Evolutionary conservation across 1,140 invertebrate species (phyloP).

Genomic region (Aphaenogaster floridana): DNA sequence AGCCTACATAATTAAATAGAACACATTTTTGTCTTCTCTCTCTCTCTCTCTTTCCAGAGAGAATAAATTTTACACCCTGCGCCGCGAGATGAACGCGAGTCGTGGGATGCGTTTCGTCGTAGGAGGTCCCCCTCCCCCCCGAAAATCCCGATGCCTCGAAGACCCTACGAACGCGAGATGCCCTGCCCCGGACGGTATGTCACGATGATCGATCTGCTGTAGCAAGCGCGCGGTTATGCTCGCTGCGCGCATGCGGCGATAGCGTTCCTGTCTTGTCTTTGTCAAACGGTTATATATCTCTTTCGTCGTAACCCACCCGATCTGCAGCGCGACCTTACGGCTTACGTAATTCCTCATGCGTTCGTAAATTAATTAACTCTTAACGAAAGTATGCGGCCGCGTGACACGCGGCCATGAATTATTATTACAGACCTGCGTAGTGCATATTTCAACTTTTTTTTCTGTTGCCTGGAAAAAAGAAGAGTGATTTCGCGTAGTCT

Average conservation of each 20-base stretch:
- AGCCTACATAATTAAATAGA: neutral
- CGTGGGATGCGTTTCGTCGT: conserved; percentile 9
- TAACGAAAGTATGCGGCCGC: neutral
- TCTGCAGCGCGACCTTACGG: conserved; percentile 59
- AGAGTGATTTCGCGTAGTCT: too few species aligned
- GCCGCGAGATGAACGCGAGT: neutral
- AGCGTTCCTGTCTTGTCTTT: conserved; percentile 51
- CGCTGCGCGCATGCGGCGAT: conserved; percentile 59
- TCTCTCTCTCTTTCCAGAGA: neutral
- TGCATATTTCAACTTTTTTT: too few species aligned
- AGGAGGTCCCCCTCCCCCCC: conserved; percentile 20
- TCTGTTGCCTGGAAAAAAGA: too few species aligned
- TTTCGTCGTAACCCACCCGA: conserved; percentile 45
- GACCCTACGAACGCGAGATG: neutral
- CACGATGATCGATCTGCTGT: conserved; percentile 73
- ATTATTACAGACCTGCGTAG: neutral
- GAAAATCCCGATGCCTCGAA: conserved; percentile 33
- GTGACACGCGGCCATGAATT: conserved; percentile 4
- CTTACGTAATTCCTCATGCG: conserved; percentile 31
- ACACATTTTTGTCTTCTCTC: neutral
- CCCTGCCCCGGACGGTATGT: conserved; percentile 55
- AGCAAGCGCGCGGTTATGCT: conserved; percentile 60
- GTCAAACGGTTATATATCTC: conserved; percentile 58
- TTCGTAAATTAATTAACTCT: conserved; percentile 51
- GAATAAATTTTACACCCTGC: conserved; percentile 16